Conservation (phyloP, 2,888 invertebrate species). For the Epistrophe grossulariae region DNA sequence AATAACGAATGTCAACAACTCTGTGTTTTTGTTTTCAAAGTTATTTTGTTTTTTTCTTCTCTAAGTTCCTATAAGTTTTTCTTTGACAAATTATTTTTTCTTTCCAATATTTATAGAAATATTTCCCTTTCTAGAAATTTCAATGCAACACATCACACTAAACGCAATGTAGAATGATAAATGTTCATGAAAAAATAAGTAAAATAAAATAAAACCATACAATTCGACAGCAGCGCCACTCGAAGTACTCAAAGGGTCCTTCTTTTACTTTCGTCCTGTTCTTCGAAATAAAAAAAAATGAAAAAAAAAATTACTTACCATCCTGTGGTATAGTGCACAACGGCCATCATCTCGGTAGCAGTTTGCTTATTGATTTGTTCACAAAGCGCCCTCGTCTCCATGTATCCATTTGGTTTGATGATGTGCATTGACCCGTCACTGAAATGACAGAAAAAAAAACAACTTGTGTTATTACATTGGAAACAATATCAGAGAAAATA, state of each 20-base stretch:
- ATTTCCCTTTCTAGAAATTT: neutral
- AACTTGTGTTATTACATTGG: conserved; percentile 61
- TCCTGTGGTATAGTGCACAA: conserved; percentile 90
- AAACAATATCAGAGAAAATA: conserved; percentile 54
- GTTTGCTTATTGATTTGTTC: conserved; percentile 84
- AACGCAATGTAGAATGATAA: neutral
- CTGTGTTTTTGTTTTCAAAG: neutral
- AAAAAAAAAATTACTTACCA: conserved; percentile 85
- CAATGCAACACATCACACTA: neutral
- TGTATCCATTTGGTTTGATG: conserved; percentile 83
- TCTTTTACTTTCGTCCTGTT: neutral
- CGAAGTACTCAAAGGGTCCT: conserved; percentile 14
- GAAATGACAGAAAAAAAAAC: conserved; percentile 75
- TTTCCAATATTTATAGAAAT: neutral
- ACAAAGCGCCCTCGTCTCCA: conserved; percentile 84
- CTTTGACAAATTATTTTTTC: conserved; percentile 21
- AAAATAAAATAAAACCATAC: neutral
- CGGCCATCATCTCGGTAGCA: conserved; percentile 86
- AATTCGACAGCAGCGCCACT: neutral
- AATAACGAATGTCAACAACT: neutral
- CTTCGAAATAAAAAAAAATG: conserved; percentile 6
- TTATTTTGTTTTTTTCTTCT: neutral
- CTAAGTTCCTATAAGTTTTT: neutral
- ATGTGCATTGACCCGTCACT: conserved; percentile 84
- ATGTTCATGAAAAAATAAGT: neutral